These are phyloP conservation scores for Tenebrosternarchus preto DNA, from an alignment of 2,113 vertebrate species.

Conservation along the genomic window DNA sequence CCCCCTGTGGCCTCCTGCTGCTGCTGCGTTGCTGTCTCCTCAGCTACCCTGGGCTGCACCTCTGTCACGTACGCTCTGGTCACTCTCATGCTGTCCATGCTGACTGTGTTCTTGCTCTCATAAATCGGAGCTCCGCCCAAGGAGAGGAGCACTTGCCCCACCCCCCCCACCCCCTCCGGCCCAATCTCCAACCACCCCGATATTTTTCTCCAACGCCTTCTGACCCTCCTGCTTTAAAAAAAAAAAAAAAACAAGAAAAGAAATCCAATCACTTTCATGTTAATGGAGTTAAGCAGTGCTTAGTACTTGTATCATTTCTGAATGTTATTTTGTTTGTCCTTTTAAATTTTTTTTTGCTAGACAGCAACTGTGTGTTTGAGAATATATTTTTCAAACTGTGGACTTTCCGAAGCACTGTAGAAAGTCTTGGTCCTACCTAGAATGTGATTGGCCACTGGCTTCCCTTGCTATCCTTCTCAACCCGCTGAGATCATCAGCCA, in stretches of 20 bases:
- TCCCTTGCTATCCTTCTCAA: slow-evolving; percentile 52
- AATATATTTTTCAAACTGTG: slow-evolving; percentile 47
- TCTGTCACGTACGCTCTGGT: slow-evolving; percentile 84
- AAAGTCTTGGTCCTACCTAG: slow-evolving; percentile 58
- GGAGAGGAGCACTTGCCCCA: slow-evolving; percentile 66
- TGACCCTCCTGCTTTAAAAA: slow-evolving; percentile 71
- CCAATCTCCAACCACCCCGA: slow-evolving; percentile 45
- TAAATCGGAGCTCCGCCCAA: slow-evolving; percentile 75
- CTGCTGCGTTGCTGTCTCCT: slow-evolving; percentile 66
- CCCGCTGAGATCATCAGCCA: slow-evolving; percentile 44
- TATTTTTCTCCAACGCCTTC: slow-evolving; percentile 65
- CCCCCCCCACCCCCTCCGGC: slow-evolving; percentile 35
- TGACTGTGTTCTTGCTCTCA: slow-evolving; percentile 88
- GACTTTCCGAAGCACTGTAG: slow-evolving; percentile 48
- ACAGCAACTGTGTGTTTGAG: slow-evolving; percentile 29
- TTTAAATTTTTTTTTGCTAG: slow-evolving; percentile 55
- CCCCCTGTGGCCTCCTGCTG: slow-evolving; percentile 62
- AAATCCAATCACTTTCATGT: slow-evolving; percentile 63
- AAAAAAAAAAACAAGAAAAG: slow-evolving; percentile 60
- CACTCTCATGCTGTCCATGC: slow-evolving; percentile 84
- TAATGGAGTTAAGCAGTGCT: slow-evolving; percentile 68
- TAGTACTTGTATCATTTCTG: slow-evolving; percentile 67
- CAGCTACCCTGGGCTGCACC: slow-evolving; percentile 89
- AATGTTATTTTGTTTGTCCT: slow-evolving; percentile 53
- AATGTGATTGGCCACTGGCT: slow-evolving; percentile 56